Percentiles rank a stretch among this genome's conserved stretches.
phyloP scores from a whole-genome alignment of 2,113 vertebrate genomes.

The Sigmodon hispidus region DNA sequence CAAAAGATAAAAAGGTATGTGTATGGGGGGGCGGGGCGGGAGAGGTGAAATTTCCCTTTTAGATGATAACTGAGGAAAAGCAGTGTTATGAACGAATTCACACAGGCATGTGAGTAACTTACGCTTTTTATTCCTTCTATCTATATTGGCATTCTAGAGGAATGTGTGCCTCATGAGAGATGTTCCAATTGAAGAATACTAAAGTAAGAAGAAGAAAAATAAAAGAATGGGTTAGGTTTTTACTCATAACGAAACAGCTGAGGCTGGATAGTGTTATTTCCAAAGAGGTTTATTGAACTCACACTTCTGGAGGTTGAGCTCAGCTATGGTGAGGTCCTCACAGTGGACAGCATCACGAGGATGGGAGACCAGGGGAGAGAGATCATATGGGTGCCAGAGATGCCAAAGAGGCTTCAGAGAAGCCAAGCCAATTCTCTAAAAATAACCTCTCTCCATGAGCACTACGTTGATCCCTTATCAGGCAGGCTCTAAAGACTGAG shows the following conservation, averaged over 20 bases:
- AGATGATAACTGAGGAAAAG: background rate
- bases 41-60: background rate
- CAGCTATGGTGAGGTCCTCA: too few relatives aligned
- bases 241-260: background rate
- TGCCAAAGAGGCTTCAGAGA: background rate
- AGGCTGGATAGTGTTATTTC: background rate
- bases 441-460: background rate
- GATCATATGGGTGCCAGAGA: too few relatives aligned
- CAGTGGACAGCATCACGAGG: fast-evolving
- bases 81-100: slow-evolving; percentile 16
- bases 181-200: background rate
- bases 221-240: background rate
- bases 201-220: background rate
- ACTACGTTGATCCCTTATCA: background rate
- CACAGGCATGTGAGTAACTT: background rate
- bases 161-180: background rate
- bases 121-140: background rate
- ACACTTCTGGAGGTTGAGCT: background rate
- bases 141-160: background rate
- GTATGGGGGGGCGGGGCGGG: fast-evolving
- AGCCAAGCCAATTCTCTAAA: background rate
- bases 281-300: background rate
- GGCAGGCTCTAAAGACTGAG: background rate
- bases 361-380: too few relatives aligned
- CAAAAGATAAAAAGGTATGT: background rate